These are phyloP conservation scores for Eumaeus atala DNA, from an alignment of 1,140 invertebrate genomes.

Conservation along the genomic window DNA sequence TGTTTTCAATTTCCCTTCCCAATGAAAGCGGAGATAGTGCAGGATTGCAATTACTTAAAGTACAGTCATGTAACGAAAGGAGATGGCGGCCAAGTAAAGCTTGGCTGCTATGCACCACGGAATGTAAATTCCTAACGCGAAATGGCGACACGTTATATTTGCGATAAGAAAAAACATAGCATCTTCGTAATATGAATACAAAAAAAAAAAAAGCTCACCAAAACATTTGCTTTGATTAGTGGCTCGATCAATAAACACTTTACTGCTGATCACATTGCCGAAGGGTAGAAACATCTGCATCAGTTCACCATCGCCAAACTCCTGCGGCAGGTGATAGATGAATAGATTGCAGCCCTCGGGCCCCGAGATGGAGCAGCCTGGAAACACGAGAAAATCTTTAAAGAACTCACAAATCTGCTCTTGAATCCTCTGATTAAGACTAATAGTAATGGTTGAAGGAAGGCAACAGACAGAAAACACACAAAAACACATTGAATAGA, in stretches of 20 bases:
- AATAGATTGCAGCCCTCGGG: conserved; percentile 99
- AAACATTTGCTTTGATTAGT: conserved; percentile 99
- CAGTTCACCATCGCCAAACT: conserved; percentile 98
- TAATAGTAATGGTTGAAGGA: conserved; percentile 9
- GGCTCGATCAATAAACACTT: conserved; percentile 99
- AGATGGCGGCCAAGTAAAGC: no score
- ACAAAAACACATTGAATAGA: background rate
- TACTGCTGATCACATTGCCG: conserved; percentile 99
- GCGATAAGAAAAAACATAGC: no score
- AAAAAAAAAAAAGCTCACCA: conserved; percentile 81
- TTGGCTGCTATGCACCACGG: no score
- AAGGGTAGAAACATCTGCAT: conserved; percentile 99
- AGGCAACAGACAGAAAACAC: conserved; percentile 1
- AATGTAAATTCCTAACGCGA: no score
- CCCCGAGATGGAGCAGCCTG: conserved; percentile 95
- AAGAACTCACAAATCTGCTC: conserved; percentile 75
- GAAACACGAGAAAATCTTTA: conserved; percentile 81
- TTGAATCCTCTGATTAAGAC: conserved; percentile 45
- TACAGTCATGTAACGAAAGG: no score
- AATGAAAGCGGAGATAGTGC: no score
- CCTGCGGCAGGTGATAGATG: conserved; percentile 99
- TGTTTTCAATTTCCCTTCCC: no score
- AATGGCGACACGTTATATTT: no score
- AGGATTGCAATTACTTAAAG: no score
- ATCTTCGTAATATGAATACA: no score